These are phyloP conservation scores for Platycheirus albimanus DNA, from an alignment of 2,888 invertebrate species.

Conservation along the genomic window DNA sequence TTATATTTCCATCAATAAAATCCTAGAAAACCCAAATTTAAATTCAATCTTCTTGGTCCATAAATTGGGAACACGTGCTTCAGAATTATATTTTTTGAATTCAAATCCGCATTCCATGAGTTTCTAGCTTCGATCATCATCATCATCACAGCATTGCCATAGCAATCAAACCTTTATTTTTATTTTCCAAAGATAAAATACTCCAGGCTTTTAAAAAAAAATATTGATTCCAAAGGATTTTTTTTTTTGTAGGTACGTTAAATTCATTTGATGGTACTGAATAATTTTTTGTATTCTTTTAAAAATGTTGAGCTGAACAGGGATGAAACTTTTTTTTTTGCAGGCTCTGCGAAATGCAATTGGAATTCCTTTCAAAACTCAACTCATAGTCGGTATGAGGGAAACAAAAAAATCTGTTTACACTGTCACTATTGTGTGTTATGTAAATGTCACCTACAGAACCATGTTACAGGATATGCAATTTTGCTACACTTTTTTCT, in stretches of 20 bases:
- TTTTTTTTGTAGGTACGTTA: background rate
- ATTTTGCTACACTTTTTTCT: constrained; percentile 60
- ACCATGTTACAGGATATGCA: constrained; percentile 52
- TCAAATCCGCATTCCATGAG: background rate
- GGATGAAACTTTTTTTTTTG: background rate
- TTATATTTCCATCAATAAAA: constrained; percentile 29
- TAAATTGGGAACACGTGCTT: constrained; percentile 65
- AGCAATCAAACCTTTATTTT: background rate
- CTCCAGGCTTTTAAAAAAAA: background rate
- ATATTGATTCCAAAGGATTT: constrained; percentile 16
- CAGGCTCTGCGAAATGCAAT: no score
- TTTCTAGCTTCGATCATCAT: background rate
- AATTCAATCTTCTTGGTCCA: constrained; percentile 58
- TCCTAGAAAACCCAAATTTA: constrained; percentile 51
- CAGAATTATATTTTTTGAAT: background rate
- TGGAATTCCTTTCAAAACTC: constrained; percentile 61
- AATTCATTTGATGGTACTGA: constrained; percentile 24
- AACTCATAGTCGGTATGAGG: no score
- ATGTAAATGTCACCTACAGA: constrained; percentile 68
- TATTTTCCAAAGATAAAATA: background rate
- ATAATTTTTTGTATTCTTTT: constrained; percentile 21
- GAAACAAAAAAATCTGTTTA: no score
- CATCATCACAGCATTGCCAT: background rate
- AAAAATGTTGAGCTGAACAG: constrained; percentile 13
- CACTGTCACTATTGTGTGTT: constrained; percentile 61